phyloP scores from a whole-genome alignment of 2,797 vertebrate species.

The Argya squamiceps region DNA sequence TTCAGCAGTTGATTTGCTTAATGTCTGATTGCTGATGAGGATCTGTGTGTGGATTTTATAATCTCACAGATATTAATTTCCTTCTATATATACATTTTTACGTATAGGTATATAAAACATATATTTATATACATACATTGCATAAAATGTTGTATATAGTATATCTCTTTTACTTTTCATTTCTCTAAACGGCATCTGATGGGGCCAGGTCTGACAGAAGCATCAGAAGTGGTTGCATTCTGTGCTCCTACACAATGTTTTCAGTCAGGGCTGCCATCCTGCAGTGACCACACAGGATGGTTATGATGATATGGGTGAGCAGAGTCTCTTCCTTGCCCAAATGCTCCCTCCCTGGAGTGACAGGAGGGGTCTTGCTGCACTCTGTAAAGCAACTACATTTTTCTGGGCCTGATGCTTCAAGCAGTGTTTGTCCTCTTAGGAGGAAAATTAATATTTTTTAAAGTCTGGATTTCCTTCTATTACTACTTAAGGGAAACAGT shows the following conservation, averaged over 20 bases:
- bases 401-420: background rate
- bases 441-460: background rate
- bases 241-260: background rate
- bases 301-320: background rate
- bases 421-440: background rate
- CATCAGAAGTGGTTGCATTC: background rate
- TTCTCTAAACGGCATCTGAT: background rate
- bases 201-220: background rate
- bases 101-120: background rate
- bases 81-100: background rate
- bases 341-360: background rate
- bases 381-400: background rate
- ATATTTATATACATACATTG: background rate
- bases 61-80: background rate
- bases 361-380: background rate
- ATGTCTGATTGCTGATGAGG: background rate
- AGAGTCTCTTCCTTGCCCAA: background rate
- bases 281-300: background rate
- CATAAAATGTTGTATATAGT: background rate
- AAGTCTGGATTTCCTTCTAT: background rate
- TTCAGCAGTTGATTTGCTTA: background rate
- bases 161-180: background rate
- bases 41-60: background rate
- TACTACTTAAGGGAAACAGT: background rate
- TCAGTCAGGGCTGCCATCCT: background rate